These are phyloP conservation scores for Drymonia ruficornis DNA, from an alignment of 2,888 invertebrate species.

Conservation along the genomic window DNA sequence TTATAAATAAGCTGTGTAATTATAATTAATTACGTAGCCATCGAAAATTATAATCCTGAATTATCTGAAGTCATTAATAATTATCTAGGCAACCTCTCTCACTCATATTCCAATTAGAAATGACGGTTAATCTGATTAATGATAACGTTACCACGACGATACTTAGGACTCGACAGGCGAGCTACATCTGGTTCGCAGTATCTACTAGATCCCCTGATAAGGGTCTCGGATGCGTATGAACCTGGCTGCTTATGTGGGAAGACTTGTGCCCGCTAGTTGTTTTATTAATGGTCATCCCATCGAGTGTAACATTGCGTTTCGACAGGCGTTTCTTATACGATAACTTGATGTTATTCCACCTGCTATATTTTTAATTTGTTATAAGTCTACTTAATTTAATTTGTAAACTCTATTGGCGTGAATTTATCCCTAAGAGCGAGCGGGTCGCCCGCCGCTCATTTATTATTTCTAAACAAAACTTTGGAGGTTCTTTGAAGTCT, in stretches of 20 bases:
- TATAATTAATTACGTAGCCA: neutral
- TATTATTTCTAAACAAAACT: too few relatives aligned
- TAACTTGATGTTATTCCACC: neutral
- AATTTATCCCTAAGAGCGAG: too few relatives aligned
- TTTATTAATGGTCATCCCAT: slow-evolving; percentile 51
- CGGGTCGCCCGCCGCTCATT: too few relatives aligned
- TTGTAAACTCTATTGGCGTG: too few relatives aligned
- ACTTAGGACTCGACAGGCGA: slow-evolving; percentile 58
- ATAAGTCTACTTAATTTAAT: too few relatives aligned
- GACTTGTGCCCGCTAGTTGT: slow-evolving; percentile 43
- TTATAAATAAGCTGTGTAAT: neutral
- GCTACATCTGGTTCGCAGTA: slow-evolving; percentile 57
- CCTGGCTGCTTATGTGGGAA: slow-evolving; percentile 34
- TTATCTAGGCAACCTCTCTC: slow-evolving; percentile 53
- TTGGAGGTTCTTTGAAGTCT: too few relatives aligned
- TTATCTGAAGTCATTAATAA: slow-evolving; percentile 25
- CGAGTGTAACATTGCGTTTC: slow-evolving; percentile 1
- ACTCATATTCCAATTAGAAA: slow-evolving; percentile 71
- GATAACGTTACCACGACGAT: too few relatives aligned
- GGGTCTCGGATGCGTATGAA: slow-evolving; percentile 46
- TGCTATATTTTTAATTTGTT: too few relatives aligned
- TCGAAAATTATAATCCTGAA: neutral
- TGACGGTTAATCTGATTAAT: slow-evolving; percentile 67
- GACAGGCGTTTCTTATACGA: neutral
- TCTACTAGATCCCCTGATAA: slow-evolving; percentile 61